Evolutionary conservation across 37 sponge, comb jelly and placozoan genomes (phyloP), one percentile per base, ranked within the genome.

Genomic region (Bolinopsis microptera): DNA sequence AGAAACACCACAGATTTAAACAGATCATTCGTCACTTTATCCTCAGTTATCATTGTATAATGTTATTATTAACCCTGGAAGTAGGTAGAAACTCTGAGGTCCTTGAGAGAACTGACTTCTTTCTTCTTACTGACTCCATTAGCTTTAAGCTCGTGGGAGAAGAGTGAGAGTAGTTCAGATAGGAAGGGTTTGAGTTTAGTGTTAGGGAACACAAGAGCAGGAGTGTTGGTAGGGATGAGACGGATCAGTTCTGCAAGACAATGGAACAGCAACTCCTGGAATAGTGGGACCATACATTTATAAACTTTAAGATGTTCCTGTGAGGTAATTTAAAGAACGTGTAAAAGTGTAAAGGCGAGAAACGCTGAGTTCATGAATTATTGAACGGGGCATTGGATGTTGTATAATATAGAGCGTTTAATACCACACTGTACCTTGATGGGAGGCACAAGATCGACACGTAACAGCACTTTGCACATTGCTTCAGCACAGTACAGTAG

Each of bases 231-330:
- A 68, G 82, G 93, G 13, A 94, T 69, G 0, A 94, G 95, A 76
- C 95, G 93, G 33, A 95, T 22, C 2, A 96, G 61, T 38, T 93
- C 93, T 2, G 96, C 83, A 18, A 96, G 31, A 23, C 61, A 76
- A 76, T 95, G 95, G 75, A 96, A 93, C 0, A 96, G 0, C 28
- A 90, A 5, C 76, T 95, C 96, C 88, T 95, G 95, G 36, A 95
- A 86, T n/a, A n/a, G n/a, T n/a, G n/a, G n/a, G n/a, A 22, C 68
- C 13, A 67, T 67, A 21, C 18, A 67, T 67, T 67, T 67, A 21
- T 67, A 22, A 67, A 67, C 13, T 21, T 22, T 21, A 22, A 67
- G 68, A 67, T n/a, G n/a, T n/a, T n/a, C n/a, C n/a, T n/a, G n/a
- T n/a, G n/a, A n/a, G n/a, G n/a, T n/a, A n/a, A n/a, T n/a, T n/a